Percentiles rank a stretch among this genome's conserved stretches.
phyloP scores from a whole-genome alignment of 2,113 vertebrate genomes.

The Strigops habroptila region DNA sequence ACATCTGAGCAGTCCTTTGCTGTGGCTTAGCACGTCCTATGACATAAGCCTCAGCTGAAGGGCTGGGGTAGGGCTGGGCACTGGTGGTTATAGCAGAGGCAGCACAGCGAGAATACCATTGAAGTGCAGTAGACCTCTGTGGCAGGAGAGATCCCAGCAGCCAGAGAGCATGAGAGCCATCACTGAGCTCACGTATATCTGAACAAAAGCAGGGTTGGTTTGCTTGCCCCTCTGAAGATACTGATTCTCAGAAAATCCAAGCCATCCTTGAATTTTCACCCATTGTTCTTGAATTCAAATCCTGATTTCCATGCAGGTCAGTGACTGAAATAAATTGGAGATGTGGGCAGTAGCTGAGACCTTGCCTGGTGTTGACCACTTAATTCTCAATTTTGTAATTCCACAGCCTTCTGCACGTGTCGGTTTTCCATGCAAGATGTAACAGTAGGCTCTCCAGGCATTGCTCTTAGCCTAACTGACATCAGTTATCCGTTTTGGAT shows the following conservation, averaged over 20 bases:
- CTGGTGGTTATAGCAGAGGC: background rate
- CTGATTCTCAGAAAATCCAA: background rate
- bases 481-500: background rate
- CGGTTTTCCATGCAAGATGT: background rate
- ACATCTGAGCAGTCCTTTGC: background rate
- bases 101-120: background rate
- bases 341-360: background rate
- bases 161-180: background rate
- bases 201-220: background rate
- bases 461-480: background rate
- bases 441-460: background rate
- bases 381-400: background rate
- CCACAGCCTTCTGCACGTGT: background rate
- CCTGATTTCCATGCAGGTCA: background rate
- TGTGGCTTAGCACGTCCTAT: background rate
- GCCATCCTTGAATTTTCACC: background rate
- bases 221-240: background rate
- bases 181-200: background rate
- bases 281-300: background rate
- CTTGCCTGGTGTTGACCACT: background rate
- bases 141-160: background rate
- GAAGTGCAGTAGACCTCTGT: background rate
- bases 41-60: rapidly evolving
- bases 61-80: background rate
- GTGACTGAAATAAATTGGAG: background rate